A percentile compares a stretch with the other conserved stretches of the same genome.
Conservation (phyloP, 2,113 vertebrate genomes). For the Sturnira hondurensis region DNA sequence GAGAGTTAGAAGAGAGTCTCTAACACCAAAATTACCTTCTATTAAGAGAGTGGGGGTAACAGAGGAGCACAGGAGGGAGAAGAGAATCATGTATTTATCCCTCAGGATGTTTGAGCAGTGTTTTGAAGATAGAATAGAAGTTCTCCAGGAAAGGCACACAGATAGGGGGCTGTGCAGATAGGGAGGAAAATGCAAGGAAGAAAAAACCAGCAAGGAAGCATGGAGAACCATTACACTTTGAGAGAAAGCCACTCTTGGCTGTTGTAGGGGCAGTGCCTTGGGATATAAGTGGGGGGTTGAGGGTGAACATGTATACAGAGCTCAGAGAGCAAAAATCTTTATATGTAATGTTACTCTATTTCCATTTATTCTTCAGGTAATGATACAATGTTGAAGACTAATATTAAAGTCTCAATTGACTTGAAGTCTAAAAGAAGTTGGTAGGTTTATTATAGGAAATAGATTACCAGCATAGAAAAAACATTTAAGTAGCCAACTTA, state of each 20-base stretch:
- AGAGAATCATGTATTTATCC: neutral
- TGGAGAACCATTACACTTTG: neutral
- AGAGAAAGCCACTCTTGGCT: neutral
- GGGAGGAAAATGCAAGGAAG: neutral
- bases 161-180: too few species aligned
- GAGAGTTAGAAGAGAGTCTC: neutral
- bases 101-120: neutral
- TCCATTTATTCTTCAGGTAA: neutral
- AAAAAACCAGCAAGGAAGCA: neutral
- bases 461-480: neutral
- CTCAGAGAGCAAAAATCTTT: neutral
- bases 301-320: neutral
- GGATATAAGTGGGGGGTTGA: fast-evolving
- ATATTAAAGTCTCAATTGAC: neutral
- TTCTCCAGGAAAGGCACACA: neutral
- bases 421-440: neutral
- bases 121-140: neutral
- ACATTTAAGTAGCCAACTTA: neutral
- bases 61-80: neutral
- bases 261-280: neutral
- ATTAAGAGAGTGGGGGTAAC: neutral
- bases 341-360: neutral
- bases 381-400: neutral
- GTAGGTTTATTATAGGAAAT: neutral
- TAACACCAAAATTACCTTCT: neutral